Evolutionary conservation across 2,888 invertebrate species (phyloP), one percentile per base, ranked within the genome.

Genomic region (Drosophila acutilabella): DNA sequence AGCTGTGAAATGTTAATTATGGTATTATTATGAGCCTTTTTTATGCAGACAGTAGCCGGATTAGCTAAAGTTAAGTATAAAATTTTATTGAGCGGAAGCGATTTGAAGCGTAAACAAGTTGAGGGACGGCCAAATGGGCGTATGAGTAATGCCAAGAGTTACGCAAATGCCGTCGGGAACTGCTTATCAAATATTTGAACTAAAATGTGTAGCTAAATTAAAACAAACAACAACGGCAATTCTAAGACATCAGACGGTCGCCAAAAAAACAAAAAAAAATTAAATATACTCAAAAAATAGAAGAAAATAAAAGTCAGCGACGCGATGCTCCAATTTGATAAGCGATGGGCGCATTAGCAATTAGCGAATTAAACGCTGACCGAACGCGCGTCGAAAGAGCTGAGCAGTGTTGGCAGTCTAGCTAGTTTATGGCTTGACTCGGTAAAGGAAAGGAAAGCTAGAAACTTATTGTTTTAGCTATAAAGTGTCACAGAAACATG

Each of bases 271-370:
- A 45, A 62, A 6, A 23, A 23, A 23, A 23, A 23, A 23, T 23
- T 23, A 23, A 6, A 23, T 23, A 23, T 23, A 44, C 18, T 45
- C 58, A 44, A 40, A 64, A 52, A 60, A 53, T 64, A 54, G 41
- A 76, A 47, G 60, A 66, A 81, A 73, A 82, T 83, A 79, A 74
- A 75, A 50, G 58, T 60, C 60, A 58, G 73, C 69, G 65, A 51
- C 44, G 68, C 81, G 85, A 89, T 85, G 85, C 88, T 89, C 89
- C 88, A 85, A 80, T 88, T 85, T 85, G 89, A 85, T 85, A 85
- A 85, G 89, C 84, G 68, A 8, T 71, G 64, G 71, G 74, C 81
- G 80, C 88, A 81, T 84, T 89, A 68, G 80, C 84, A 84, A 84
- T 84, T 84, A 84, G 89, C 85, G 86, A 89, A 89, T 88, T 88